Base-by-base conservation (phyloP, 2,113 vertebrate species). In the Ictidomys tridecemlineatus region DNA sequence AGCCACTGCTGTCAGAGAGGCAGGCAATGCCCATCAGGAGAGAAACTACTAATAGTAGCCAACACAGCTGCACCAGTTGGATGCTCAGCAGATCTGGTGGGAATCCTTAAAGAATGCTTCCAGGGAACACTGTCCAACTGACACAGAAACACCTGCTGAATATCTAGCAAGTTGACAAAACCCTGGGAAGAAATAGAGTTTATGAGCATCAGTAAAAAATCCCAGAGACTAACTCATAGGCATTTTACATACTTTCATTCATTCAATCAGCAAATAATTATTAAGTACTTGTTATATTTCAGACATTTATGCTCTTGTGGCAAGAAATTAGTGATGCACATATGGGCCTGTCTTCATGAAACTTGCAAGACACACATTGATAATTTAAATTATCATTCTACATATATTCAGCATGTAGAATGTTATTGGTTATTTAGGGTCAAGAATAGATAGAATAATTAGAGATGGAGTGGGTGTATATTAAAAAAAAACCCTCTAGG, bases 211-310 rank as follows among this genome's bases (percentile, higher is more conserved):
- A 32, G 7, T 84, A n/a, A 67, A 32, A 67, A 69, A 37, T 24
- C n/a, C 32, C 53, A 7, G 5, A 76, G 11, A 37, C 8, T 11
- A 67, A 24, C 0, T 69, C n/a, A 2, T 0, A 32, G 18, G 26
- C 24, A 56, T 67, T 86, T 72, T 14, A 26, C 8, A 1, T 28
- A 48, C 28, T 28, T 63, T 76, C 14, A 28, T n/a, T 79, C 37
- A 32, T n/a, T 79, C 32, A 53, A 14, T 78, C 34, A 45, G 42
- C 39, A 69, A 89, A 74, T 12, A 24, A 61, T 37, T 42, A 20
- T 6, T 34, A 63, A 74, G 4, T 13, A 7, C 13, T 1, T 9
- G 22, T 28, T 65, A 1, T 78, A 14, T 45, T 20, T 61, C 45
- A 86, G n/a, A 26, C 51, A 28, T 4, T 45, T 10, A 58, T 26